These are phyloP conservation scores for Drusus annulatus DNA, from an alignment of 1,140 invertebrate species.

Conservation along the genomic window DNA sequence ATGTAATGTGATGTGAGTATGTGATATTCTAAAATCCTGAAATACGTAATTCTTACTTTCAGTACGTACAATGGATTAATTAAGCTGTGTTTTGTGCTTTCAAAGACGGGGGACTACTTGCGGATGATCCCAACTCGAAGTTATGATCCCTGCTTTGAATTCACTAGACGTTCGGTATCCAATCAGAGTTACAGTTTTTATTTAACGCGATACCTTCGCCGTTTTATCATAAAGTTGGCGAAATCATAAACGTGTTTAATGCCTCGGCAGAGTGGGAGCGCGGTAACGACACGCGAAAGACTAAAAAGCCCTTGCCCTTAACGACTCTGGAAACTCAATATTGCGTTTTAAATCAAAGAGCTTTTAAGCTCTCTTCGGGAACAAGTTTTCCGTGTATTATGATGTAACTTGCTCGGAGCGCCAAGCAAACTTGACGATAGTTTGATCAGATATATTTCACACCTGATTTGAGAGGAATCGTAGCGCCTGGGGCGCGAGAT, in stretches of 20 bases:
- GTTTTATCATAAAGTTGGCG: not conserved
- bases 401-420: too few species aligned
- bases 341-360: slow-evolving; percentile 31
- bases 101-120: too few species aligned
- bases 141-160: too few species aligned
- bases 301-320: slow-evolving; percentile 13
- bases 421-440: slow-evolving; percentile 18
- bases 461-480: slow-evolving; percentile 10
- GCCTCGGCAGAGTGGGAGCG: not conserved
- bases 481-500: not conserved
- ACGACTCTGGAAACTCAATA: slow-evolving; percentile 28
- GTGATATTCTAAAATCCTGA: too few species aligned
- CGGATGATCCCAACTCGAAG: too few species aligned
- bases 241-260: slow-evolving; percentile 24
- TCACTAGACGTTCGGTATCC: not conserved
- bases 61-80: too few species aligned
- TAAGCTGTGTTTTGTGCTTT: too few species aligned
- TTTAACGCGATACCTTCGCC: slow-evolving; percentile 6
- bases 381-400: not conserved
- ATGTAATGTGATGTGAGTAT: too few species aligned
- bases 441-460: slow-evolving; percentile 15
- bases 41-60: too few species aligned
- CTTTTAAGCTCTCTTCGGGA: slow-evolving; percentile 1
- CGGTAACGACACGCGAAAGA: not conserved
- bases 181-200: slow-evolving; percentile 5